Evolutionary conservation across 2,113 vertebrate genomes (phyloP).

Genomic region (Madoqua kirkii): DNA sequence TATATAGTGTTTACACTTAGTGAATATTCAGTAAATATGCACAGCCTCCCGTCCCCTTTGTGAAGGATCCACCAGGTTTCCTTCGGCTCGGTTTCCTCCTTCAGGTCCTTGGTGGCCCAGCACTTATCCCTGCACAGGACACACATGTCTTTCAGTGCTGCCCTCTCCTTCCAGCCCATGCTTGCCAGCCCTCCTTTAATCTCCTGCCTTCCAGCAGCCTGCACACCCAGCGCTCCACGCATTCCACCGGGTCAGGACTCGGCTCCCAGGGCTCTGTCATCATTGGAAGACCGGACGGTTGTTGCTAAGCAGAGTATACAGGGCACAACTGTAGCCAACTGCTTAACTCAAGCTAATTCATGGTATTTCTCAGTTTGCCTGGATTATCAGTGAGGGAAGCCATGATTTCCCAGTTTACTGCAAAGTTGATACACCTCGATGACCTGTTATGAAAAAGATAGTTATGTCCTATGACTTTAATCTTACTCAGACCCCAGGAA

Average conservation of each 20-base stretch:
- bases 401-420: constrained; percentile 39
- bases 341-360: constrained; percentile 22
- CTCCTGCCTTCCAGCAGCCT: constrained; percentile 74
- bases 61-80: not conserved
- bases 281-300: constrained; percentile 37
- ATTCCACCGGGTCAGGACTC: constrained; percentile 68
- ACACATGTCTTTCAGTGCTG: constrained; percentile 73
- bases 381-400: constrained; percentile 32
- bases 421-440: not conserved
- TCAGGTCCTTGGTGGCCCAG: not conserved
- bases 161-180: not conserved
- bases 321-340: constrained; percentile 28
- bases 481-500: not conserved
- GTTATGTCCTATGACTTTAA: not conserved
- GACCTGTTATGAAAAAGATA: not conserved
- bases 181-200: constrained; percentile 73
- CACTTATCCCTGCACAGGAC: not conserved
- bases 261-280: constrained; percentile 59
- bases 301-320: constrained; percentile 57
- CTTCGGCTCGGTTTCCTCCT: not conserved
- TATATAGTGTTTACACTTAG: not conserved
- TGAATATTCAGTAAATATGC: not conserved
- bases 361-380: constrained; percentile 58
- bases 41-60: not conserved
- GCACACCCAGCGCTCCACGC: constrained; percentile 73